These are phyloP conservation scores for Phoxinus dragarum DNA, from an alignment of 2,797 vertebrate species.

Conservation along the genomic window DNA sequence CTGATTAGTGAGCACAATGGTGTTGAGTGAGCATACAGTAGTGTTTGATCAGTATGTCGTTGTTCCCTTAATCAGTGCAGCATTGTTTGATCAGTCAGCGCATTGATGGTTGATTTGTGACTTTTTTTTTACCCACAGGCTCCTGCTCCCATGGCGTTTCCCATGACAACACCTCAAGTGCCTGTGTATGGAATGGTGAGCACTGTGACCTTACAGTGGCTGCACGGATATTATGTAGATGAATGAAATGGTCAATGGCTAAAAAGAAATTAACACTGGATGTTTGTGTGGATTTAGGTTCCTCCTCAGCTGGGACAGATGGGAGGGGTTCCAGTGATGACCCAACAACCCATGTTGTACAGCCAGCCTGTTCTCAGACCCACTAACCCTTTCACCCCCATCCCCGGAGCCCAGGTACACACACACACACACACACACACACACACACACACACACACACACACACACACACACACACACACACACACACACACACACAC, in stretches of 20 bases:
- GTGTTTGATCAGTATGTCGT: not conserved
- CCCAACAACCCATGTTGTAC: constrained; percentile 87
- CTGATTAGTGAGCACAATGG: not conserved
- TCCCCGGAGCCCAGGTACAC: constrained; percentile 86
- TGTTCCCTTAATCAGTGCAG: constrained; percentile 10
- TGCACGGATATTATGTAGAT: not conserved
- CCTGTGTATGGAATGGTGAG: constrained; percentile 95
- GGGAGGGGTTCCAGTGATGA: constrained; percentile 83
- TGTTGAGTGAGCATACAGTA: not conserved
- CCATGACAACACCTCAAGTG: constrained; percentile 91
- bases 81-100: not conserved
- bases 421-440: not conserved
- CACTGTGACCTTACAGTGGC: not conserved
- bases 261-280: not conserved
- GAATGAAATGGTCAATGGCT: not conserved
- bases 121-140: constrained; percentile 68
- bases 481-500: not conserved
- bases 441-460: not conserved
- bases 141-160: constrained; percentile 86
- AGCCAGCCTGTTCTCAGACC: constrained; percentile 87
- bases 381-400: constrained; percentile 85
- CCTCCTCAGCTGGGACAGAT: constrained; percentile 87
- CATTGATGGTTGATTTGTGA: constrained; percentile 2
- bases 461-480: not conserved
- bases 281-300: constrained; percentile 71